Evolutionary conservation across 2,797 vertebrate genomes (phyloP).

Genomic region (Parotocinclus haroldoi): DNA sequence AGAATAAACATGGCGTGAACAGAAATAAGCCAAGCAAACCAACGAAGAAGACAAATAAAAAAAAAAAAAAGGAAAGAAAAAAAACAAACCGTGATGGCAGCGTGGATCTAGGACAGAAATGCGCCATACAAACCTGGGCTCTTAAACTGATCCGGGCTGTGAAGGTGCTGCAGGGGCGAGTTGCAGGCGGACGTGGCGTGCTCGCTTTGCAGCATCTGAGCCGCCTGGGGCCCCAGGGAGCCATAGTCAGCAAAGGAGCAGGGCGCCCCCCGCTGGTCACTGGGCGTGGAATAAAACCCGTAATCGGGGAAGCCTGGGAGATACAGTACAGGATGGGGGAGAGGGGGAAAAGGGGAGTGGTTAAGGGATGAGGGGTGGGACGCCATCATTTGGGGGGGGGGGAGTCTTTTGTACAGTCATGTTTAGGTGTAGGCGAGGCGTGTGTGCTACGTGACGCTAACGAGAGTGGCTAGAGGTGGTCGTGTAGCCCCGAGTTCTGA

Average conservation of each 20-base stretch:
- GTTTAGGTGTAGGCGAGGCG: conserved; percentile 11
- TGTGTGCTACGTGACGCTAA: conserved; percentile 12
- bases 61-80: conserved; percentile 54
- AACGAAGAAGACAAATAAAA: conserved; percentile 1
- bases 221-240: conserved; percentile 83
- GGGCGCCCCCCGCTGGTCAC: conserved; percentile 82
- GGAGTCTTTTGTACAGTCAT: conserved; percentile 60
- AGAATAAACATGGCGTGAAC: conserved; percentile 16
- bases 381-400: conserved; percentile 75
- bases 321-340: conserved; percentile 63
- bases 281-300: conserved; percentile 85
- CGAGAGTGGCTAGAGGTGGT: conserved; percentile 16
- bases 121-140: conserved; percentile 79
- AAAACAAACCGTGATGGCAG: conserved; percentile 62
- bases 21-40: conserved; percentile 25
- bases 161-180: conserved; percentile 79
- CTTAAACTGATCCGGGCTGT: conserved; percentile 84
- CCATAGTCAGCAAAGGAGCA: conserved; percentile 87
- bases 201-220: conserved; percentile 86
- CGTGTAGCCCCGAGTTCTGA: no score
- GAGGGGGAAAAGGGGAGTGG: conserved; percentile 6
- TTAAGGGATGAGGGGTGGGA: conserved; percentile 61
- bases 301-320: conserved; percentile 83
- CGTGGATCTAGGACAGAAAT: conserved; percentile 67
- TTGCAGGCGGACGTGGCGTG: conserved; percentile 82